Evolutionary conservation across 2,888 invertebrate species (phyloP), one percentile per base, ranked within the genome.

Genomic region (Antitype chi): DNA sequence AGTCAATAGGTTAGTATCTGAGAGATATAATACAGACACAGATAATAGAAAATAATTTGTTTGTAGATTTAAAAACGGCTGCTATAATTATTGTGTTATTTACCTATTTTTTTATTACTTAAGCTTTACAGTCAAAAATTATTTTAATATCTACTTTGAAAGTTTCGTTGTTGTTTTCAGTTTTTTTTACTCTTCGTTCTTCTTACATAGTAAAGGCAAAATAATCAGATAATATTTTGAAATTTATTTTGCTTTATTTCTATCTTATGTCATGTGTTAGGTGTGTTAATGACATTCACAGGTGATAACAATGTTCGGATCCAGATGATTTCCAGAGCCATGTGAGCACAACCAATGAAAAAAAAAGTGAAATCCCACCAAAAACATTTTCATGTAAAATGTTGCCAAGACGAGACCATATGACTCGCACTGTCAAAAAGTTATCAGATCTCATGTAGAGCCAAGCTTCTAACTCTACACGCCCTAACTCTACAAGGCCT

Each of bases 1-100:
- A 53, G 60, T 72, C 59, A 53, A 71, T 60, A 43, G 15, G 79
- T 76, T 59, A 57, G 32, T 52, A 52, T 67, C 43, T 59, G 43
- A 32, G 28, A 70, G 20, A 59, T 60, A 15, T 28, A 53, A 59
- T n/a, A 43, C 15, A 20, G 28, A 70, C 6, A 43, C 6, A 28
- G 3, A 55, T n/a, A 72, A n/a, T 23, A 72, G 17, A 53, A 25
- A 47, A 3, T 9, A 38, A 67, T 49, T 28, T 11, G 47, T 67
- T 76, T 32, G 13, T 52, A 32, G 28, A 32, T 70, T 52, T 52
- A 17, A 7, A 49, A 78, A 69, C 55, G 38, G 49, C 53, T 78
- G 25, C 0, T 25, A 8, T 23, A 67, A 23, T 25, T 0, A 43
- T 28, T 38, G 15, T 9, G 6, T 28, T 49, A 15, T 20, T 59